Base-by-base conservation (phyloP, 2,113 vertebrate species). In the Corythaeola cristata region DNA sequence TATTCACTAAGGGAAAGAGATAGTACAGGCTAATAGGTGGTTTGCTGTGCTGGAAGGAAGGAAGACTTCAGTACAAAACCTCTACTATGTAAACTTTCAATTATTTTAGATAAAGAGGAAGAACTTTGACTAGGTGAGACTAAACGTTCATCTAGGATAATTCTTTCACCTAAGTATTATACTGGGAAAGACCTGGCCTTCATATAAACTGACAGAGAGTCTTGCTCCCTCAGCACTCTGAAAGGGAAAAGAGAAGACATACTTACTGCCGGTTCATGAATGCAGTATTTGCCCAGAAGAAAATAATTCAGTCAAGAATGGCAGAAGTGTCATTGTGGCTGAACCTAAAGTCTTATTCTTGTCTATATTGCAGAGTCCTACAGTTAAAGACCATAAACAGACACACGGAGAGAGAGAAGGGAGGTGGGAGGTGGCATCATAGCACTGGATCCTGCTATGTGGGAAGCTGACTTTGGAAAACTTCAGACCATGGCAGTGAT, bases 1-100 rank as follows among this genome's bases (percentile, higher is more conserved):
- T 94, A 93, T 83, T 76, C 79, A 55, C 92, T 66, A 90, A 88
- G 50, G 44, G 78, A 91, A 95, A 73, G 62, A 88, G 78, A 47
- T 24, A 24, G n/a, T 71, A 32, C 56, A 89, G 52, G 32, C 49
- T 85, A 92, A 85, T 83, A 88, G 58, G 50, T 88, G 63, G 37
- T 69, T 90, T 76, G n/a, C 58, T 95, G 67, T 88, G 58, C 58
- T 80, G 53, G 76, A 50, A 86, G 27, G 8, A 77, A 84, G 37
- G 39, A 86, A 93, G 41, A 50, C 28, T 90, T 77, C 30, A 59
- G 37, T 35, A 71, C 28, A 81, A 85, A 79, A 88, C 32, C 55
- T 76, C 24, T 66, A 19, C n/a, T 85, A 12, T 33, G 49, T 85
- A 90, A 97, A 73, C 24, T 33, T 90, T 73, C 76, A 88, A 79